A percentile compares a stretch with the other conserved stretches of the same genome.
phyloP scores from a whole-genome alignment of 2,888 invertebrate genomes.

The Apocheima hispidaria region DNA sequence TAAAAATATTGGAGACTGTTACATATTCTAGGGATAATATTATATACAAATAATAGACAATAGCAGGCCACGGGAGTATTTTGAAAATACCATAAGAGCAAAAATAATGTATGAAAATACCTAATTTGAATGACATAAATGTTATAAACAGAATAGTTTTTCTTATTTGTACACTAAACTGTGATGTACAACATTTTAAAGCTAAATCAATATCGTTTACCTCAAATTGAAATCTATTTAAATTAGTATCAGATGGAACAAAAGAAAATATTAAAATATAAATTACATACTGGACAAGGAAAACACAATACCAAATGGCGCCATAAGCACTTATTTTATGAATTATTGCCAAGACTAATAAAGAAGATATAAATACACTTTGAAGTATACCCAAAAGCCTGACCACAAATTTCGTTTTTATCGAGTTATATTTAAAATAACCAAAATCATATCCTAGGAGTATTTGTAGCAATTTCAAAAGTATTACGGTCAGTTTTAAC shows the following conservation, averaged over 20 bases:
- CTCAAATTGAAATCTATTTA: not conserved
- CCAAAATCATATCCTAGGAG: not conserved
- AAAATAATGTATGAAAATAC: not conserved
- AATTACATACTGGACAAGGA: not conserved
- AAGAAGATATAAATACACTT: not conserved
- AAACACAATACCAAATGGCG: not conserved
- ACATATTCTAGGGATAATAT: not conserved
- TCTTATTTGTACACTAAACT: not conserved
- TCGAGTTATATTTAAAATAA: not conserved
- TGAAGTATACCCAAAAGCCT: conserved; percentile 1
- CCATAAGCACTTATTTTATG: not conserved
- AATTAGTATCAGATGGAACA: not conserved
- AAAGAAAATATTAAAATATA: not conserved
- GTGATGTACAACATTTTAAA: not conserved
- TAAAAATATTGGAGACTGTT: not conserved
- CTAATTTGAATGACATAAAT: not conserved
- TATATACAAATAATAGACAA: not conserved
- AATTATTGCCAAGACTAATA: not conserved
- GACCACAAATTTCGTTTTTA: not conserved
- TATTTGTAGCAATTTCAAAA: not conserved
- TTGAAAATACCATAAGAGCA: not conserved
- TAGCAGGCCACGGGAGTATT: not conserved
- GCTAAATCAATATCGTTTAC: not conserved
- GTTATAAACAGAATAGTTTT: not conserved
- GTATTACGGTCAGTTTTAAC: not conserved